These are phyloP conservation scores for Pteropus rufus DNA, from an alignment of 2,797 vertebrate species.

Conservation along the genomic window DNA sequence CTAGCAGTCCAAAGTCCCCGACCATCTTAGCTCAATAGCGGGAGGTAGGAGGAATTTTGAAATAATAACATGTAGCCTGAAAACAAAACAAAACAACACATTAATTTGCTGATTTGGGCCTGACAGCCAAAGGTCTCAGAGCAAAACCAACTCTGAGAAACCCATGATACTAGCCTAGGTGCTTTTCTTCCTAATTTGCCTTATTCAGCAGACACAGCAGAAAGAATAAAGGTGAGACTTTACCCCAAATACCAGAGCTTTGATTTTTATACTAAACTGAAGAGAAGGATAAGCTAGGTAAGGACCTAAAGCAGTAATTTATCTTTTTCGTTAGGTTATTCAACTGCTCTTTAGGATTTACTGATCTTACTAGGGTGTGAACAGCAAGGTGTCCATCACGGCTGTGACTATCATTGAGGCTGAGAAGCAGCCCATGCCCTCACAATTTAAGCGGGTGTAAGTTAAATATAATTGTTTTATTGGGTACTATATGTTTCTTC, in stretches of 20 bases:
- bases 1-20: neutral
- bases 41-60: neutral
- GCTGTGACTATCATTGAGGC: fast-evolving
- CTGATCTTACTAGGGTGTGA: neutral
- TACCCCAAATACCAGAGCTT: neutral
- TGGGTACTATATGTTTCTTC: neutral
- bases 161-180: neutral
- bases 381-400: neutral
- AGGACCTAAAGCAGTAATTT: neutral
- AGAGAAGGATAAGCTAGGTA: neutral
- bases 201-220: neutral
- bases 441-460: neutral
- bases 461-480: neutral
- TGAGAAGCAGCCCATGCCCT: neutral
- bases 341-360: neutral
- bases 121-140: neutral
- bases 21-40: neutral
- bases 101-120: neutral
- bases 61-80: neutral
- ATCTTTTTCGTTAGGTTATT: neutral
- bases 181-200: neutral
- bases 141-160: neutral
- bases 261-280: neutral
- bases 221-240: neutral
- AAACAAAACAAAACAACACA: neutral